These are phyloP conservation scores for Aplidium turbinatum DNA, from an alignment of 23 tunicate species.

Conservation along the genomic window DNA sequence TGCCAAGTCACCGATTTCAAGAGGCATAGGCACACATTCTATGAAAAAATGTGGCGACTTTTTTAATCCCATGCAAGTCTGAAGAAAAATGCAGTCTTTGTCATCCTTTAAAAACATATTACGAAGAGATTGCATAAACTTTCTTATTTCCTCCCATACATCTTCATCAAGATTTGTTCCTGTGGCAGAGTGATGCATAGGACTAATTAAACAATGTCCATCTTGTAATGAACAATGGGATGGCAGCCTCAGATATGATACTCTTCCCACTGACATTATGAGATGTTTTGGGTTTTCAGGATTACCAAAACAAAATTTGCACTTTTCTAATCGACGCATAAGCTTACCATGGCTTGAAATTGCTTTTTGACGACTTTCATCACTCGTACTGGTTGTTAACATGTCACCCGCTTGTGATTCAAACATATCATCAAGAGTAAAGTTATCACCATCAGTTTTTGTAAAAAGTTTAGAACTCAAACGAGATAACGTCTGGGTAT, in stretches of 20 bases:
- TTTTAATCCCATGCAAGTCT: constrained; percentile 54
- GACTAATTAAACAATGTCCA: constrained; percentile 90
- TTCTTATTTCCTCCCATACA: constrained; percentile 89
- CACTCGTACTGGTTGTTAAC: constrained; percentile 15
- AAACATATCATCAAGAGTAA: constrained; percentile 92
- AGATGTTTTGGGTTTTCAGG: constrained; percentile 73
- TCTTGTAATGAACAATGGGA: constrained; percentile 56
- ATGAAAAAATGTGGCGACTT: constrained; percentile 74
- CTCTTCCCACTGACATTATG: constrained; percentile 67
- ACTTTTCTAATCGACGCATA: constrained; percentile 69
- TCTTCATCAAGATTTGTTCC: constrained; percentile 88
- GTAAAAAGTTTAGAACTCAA: constrained; percentile 68
- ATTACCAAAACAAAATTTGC: constrained; percentile 81
- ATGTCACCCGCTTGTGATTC: constrained; percentile 67
- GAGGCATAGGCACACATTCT: constrained; percentile 89
- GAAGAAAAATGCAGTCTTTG: constrained; percentile 81
- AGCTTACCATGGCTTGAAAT: constrained; percentile 51
- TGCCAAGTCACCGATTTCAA: constrained; percentile 75
- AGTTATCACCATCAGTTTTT: constrained; percentile 76
- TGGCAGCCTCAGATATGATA: constrained; percentile 67
- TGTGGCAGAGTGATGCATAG: constrained; percentile 82
- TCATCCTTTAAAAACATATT: constrained; percentile 50
- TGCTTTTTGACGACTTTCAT: constrained; percentile 39
- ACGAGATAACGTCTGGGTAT: constrained; percentile 58
- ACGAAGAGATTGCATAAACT: constrained; percentile 62